These are phyloP conservation scores for Mirza zaza DNA, from an alignment of 2,113 vertebrate species.

Conservation along the genomic window DNA sequence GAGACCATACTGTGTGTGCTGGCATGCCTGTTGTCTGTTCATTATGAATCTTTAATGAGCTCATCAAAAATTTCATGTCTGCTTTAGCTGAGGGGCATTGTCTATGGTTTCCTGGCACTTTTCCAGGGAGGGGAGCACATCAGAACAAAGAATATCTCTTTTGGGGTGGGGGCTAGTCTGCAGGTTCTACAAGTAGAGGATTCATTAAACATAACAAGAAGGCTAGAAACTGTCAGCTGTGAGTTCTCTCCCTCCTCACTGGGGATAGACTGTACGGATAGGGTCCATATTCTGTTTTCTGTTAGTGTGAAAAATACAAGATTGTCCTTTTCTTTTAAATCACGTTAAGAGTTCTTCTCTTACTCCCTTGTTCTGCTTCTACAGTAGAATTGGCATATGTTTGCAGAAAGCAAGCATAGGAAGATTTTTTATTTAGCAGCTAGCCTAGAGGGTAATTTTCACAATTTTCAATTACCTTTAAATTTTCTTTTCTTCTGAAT, in stretches of 20 bases:
- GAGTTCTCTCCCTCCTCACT: neutral
- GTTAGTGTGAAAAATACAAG: neutral
- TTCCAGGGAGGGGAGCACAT: neutral
- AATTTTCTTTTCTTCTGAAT: constrained; percentile 39
- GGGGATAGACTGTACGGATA: fast-evolving
- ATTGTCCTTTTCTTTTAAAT: neutral
- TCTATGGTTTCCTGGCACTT: neutral
- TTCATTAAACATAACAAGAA: no score
- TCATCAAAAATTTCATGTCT: neutral
- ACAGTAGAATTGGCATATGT: neutral
- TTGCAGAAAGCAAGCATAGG: neutral
- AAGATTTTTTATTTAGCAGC: neutral
- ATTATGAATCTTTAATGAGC: neutral
- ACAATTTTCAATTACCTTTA: neutral
- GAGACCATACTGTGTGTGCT: fast-evolving
- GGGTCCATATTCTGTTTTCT: neutral
- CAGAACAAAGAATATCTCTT: neutral
- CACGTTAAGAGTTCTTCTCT: neutral
- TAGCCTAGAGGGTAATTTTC: neutral
- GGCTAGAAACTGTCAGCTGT: no score
- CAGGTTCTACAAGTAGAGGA: neutral
- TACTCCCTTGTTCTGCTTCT: neutral
- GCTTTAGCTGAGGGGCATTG: neutral
- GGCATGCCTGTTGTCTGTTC: neutral
- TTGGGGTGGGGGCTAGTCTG: neutral